phyloP scores from a whole-genome alignment of 1,140 invertebrate genomes.

The Drosophila setifemur region DNA sequence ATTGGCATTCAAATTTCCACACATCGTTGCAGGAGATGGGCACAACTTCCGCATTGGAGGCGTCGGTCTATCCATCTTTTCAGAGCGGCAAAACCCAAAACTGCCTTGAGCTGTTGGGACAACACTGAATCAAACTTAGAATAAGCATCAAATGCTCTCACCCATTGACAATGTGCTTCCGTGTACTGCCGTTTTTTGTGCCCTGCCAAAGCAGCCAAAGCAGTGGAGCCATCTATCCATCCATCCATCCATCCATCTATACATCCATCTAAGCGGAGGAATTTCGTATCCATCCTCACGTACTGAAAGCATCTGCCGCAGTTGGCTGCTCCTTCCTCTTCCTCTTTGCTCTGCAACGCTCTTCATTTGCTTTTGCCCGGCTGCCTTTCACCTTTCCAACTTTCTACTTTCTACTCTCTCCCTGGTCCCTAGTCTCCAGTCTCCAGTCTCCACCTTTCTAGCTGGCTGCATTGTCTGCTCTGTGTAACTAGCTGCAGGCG shows the following conservation, averaged over 20 bases:
- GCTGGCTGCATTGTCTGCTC: constrained; percentile 55
- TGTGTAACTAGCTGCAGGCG: constrained; percentile 66
- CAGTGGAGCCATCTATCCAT: background rate
- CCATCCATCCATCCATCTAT: background rate
- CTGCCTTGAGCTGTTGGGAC: constrained; percentile 32
- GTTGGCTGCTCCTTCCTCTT: constrained; percentile 31
- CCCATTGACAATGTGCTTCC: constrained; percentile 63
- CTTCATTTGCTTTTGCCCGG: constrained; percentile 46
- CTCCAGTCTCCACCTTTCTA: background rate
- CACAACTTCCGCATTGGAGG: constrained; percentile 51
- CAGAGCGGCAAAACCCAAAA: constrained; percentile 7
- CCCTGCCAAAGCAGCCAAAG: background rate
- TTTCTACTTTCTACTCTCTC: background rate
- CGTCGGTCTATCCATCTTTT: constrained; percentile 7
- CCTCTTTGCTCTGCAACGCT: constrained; percentile 11
- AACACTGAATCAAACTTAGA: constrained; percentile 62
- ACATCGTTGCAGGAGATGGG: constrained; percentile 8
- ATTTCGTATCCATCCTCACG: constrained; percentile 11
- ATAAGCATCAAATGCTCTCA: constrained; percentile 52
- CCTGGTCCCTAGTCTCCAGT: no score
- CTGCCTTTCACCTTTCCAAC: constrained; percentile 6
- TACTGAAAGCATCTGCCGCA: constrained; percentile 29
- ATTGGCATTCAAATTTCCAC: constrained; percentile 19
- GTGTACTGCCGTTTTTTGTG: constrained; percentile 31
- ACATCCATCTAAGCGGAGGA: constrained; percentile 25